phyloP scores from a whole-genome alignment of 2,888 invertebrate species.

The Neuroscelio doddi region DNA sequence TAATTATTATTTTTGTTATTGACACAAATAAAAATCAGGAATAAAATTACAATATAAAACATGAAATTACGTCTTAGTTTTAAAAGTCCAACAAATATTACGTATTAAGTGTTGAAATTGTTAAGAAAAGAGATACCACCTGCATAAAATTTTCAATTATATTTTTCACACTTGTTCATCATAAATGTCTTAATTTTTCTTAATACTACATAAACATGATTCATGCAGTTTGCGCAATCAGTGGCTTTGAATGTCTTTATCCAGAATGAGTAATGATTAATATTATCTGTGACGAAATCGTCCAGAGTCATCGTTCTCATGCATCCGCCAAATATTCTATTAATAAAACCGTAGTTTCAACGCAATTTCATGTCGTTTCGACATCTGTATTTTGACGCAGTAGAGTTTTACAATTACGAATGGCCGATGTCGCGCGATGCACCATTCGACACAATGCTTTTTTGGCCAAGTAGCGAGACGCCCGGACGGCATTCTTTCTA shows the following conservation, averaged over 20 bases:
- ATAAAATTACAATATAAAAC: too few species aligned
- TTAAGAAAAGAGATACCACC: too few species aligned
- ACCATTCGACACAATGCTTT: constrained; percentile 64
- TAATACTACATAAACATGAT: constrained; percentile 42
- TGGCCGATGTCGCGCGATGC: constrained; percentile 56
- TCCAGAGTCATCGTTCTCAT: constrained; percentile 48
- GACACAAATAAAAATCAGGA: too few species aligned
- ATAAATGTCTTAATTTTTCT: constrained; percentile 7
- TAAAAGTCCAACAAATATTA: too few species aligned
- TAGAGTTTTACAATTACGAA: constrained; percentile 19
- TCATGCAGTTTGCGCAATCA: constrained; percentile 51
- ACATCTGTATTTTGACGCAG: constrained; percentile 25
- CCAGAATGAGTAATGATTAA: constrained; percentile 53
- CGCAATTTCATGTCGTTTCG: constrained; percentile 23
- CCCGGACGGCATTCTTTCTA: constrained; percentile 67
- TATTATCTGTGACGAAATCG: constrained; percentile 53
- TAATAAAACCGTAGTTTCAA: constrained; percentile 35
- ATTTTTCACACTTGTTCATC: too few species aligned
- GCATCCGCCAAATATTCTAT: constrained; percentile 50
- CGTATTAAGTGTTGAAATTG: too few species aligned
- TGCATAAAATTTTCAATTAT: too few species aligned
- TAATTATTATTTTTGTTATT: too few species aligned
- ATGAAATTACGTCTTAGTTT: too few species aligned
- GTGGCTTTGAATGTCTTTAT: constrained; percentile 46
- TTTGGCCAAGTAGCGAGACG: constrained; percentile 58